Conservation (phyloP, 2,797 vertebrate genomes). For the Rhabdomys pumilio region DNA sequence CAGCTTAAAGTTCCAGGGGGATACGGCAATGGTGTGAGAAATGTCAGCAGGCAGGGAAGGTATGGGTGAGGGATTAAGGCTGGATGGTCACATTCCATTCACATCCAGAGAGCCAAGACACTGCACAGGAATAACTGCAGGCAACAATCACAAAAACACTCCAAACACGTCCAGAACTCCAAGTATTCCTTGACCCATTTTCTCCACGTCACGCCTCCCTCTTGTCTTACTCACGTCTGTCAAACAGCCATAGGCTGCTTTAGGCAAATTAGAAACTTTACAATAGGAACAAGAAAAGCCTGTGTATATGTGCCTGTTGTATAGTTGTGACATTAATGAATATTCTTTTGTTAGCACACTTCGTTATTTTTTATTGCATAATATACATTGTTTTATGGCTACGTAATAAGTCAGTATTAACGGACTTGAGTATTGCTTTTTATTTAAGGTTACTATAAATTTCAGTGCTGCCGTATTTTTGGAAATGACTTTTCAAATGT, state of each 20-base stretch:
- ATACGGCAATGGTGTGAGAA: not conserved
- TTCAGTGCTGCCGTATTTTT: not conserved
- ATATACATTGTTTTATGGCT: not conserved
- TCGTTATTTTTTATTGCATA: not conserved
- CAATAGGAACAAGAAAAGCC: not conserved
- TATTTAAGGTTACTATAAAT: not conserved
- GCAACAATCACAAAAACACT: not conserved
- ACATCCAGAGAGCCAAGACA: not conserved
- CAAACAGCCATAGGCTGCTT: not conserved
- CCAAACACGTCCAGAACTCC: not conserved
- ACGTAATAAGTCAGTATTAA: not conserved
- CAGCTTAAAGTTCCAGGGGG: not conserved
- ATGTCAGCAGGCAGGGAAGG: not conserved
- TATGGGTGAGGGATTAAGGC: not conserved
- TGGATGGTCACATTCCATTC: not conserved
- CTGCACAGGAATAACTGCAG: not conserved
- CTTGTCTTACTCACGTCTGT: not conserved
- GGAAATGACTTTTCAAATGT: not conserved
- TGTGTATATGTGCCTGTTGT: not conserved
- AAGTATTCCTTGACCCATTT: not conserved
- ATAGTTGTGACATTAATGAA: not conserved
- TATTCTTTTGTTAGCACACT: not conserved
- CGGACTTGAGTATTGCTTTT: not conserved
- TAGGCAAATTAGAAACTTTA: not conserved
- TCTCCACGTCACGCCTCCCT: not conserved